Conservation (phyloP, 1,140 invertebrate genomes). For the Saccostrea echinata region DNA sequence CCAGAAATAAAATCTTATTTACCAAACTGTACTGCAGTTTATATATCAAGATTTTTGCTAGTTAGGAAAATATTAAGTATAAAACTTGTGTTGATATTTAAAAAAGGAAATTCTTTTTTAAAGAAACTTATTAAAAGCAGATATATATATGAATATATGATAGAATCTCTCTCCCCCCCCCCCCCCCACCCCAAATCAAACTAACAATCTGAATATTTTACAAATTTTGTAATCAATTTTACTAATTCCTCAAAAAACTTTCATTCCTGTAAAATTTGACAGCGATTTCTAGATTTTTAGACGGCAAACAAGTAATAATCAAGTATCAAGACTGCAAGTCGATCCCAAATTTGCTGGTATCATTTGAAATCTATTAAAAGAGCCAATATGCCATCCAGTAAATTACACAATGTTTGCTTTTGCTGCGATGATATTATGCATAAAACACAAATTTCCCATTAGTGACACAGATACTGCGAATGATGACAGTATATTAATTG, state of each 20-base stretch:
- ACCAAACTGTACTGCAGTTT: too few relatives aligned
- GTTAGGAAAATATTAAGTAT: too few relatives aligned
- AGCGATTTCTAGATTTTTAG: not conserved
- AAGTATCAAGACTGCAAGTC: not conserved
- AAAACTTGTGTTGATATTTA: too few relatives aligned
- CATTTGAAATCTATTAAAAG: slow-evolving; percentile 5
- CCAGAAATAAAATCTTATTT: too few relatives aligned
- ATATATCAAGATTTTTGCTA: too few relatives aligned
- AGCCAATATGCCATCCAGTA: not conserved
- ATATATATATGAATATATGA: too few relatives aligned
- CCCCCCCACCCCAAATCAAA: too few relatives aligned
- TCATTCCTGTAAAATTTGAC: not conserved
- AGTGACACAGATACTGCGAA: not conserved
- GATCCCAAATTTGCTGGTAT: not conserved
- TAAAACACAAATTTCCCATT: slow-evolving; percentile 37
- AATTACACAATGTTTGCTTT: slow-evolving; percentile 32
- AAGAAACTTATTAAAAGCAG: too few relatives aligned
- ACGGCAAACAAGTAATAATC: not conserved
- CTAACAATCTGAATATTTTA: not conserved
- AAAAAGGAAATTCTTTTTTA: too few relatives aligned
- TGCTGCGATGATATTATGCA: slow-evolving; percentile 27
- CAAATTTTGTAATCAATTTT: not conserved
- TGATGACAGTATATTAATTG: slow-evolving; percentile 24
- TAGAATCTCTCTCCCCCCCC: too few relatives aligned
- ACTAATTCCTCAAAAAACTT: not conserved